Evolutionary conservation across 1,140 invertebrate genomes (phyloP), one percentile per base, ranked within the genome.

Genomic region (Formica selysi): DNA sequence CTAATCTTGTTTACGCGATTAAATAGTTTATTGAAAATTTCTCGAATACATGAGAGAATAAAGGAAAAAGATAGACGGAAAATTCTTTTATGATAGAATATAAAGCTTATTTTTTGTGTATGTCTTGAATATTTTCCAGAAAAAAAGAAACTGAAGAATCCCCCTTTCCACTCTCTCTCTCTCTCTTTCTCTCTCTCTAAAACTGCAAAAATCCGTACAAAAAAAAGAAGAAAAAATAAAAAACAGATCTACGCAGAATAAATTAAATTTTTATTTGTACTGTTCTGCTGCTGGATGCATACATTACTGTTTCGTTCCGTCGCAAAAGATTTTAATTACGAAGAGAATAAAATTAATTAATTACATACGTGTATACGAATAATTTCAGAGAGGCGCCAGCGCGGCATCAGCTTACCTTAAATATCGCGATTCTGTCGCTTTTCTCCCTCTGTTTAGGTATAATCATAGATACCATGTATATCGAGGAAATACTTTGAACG

Each of bases 311-410:
- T 26, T 51, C 19, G 38, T 32, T 81, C 36, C 36, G 79, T 38
- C 79, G 38, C 67, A 67, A 81, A 81, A 81, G 79, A 57, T 73
- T 81, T 81, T 81, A 81, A 73, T 81, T 81, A 81, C 59, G 79
- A 29, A 29, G 26, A 81, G 79, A 81, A 81, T 80, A 80, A 80
- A 68, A 80, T 81, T 81, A 81, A 81, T 81, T 81, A 51, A 51
- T 51, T 73, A 73, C 67, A 54, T 13, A 51, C 48, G 5, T 51
- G 79, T 81, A 70, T 22, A 59, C 26, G 67, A 61, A 68, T 67
- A 73, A 81, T 81, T 81, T 54, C 79, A 59, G 38, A 54, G 29
- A 61, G 36, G n/a, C 54, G 38, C n/a, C 19, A 22, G 0, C 4
- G n/a, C 36, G 61, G 29, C 36, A 32, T 16, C 64, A 13, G 65